Evolutionary conservation across 2,888 invertebrate genomes (phyloP).

Genomic region (Drosophila greeni): DNA sequence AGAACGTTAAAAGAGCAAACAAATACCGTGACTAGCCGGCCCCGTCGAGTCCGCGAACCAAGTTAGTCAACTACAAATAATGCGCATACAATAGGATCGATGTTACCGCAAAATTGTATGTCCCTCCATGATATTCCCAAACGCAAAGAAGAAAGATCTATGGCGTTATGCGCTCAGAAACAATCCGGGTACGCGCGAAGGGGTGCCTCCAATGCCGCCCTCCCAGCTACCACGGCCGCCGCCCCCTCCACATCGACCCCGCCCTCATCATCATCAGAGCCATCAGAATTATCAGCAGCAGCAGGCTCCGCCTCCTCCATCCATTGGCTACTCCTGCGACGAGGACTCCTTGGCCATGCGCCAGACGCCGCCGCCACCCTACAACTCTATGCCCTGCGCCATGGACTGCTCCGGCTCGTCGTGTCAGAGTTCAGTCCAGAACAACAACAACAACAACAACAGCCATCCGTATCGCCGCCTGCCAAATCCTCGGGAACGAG

Average conservation of each 20-base stretch:
- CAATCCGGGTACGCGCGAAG: constrained; percentile 70
- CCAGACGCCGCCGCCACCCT: constrained; percentile 61
- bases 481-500: constrained; percentile 27
- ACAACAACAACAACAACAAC: constrained; percentile 45
- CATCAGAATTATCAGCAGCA: constrained; percentile 17
- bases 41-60: constrained; percentile 56
- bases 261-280: constrained; percentile 53
- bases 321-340: constrained; percentile 31
- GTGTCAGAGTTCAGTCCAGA: constrained; percentile 26
- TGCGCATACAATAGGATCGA: constrained; percentile 79
- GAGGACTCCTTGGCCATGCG: constrained; percentile 46
- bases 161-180: constrained; percentile 79
- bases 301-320: constrained; percentile 1
- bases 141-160: constrained; percentile 78
- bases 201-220: constrained; percentile 60
- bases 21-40: constrained; percentile 48
- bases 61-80: constrained; percentile 77
- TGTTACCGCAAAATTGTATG: constrained; percentile 79
- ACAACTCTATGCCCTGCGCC: constrained; percentile 53
- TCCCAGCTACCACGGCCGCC: constrained; percentile 76
- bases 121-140: constrained; percentile 79
- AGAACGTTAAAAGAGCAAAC: constrained; percentile 5
- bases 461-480: constrained; percentile 29
- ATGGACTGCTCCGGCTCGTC: constrained; percentile 55
- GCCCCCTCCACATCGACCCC: constrained; percentile 76